phyloP scores from a whole-genome alignment of 2,113 vertebrate species.

The Lepidothrix coronata region DNA sequence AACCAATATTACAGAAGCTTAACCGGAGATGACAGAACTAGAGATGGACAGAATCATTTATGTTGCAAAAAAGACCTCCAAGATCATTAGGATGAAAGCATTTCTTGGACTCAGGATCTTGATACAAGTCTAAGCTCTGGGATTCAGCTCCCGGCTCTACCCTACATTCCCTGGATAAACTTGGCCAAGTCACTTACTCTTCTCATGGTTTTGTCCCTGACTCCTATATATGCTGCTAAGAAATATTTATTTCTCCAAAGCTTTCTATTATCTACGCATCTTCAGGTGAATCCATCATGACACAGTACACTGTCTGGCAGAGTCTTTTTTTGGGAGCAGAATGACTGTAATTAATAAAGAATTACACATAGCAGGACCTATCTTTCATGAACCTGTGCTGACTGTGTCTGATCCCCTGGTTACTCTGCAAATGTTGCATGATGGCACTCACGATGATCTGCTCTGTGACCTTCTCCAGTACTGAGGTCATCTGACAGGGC shows the following conservation, averaged over 20 bases:
- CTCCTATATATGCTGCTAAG: not conserved
- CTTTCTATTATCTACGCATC: not conserved
- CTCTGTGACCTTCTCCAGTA: not conserved
- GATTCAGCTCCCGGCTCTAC: not conserved
- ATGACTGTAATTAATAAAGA: not conserved
- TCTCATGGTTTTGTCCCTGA: not conserved
- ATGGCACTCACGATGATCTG: not conserved
- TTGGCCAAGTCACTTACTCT: not conserved
- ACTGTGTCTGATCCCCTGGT: not conserved
- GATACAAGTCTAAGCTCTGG: not conserved
- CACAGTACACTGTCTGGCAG: not conserved
- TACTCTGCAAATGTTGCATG: fast-evolving
- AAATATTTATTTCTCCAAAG: not conserved
- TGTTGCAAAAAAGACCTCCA: not conserved
- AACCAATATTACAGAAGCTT: not conserved
- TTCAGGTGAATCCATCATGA: not conserved
- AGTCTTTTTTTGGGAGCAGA: not conserved
- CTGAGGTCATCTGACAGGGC: not conserved
- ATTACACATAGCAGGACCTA: not conserved
- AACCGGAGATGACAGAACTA: not conserved
- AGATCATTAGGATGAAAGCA: not conserved
- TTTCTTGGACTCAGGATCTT: not conserved
- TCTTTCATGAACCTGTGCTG: not conserved
- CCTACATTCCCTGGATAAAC: not conserved
- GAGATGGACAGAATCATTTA: not conserved